A percentile compares a stretch with the other conserved stretches of the same genome.
Evolutionary conservation across 2,797 vertebrate species (phyloP).

Genomic region (Artibeus lituratus): DNA sequence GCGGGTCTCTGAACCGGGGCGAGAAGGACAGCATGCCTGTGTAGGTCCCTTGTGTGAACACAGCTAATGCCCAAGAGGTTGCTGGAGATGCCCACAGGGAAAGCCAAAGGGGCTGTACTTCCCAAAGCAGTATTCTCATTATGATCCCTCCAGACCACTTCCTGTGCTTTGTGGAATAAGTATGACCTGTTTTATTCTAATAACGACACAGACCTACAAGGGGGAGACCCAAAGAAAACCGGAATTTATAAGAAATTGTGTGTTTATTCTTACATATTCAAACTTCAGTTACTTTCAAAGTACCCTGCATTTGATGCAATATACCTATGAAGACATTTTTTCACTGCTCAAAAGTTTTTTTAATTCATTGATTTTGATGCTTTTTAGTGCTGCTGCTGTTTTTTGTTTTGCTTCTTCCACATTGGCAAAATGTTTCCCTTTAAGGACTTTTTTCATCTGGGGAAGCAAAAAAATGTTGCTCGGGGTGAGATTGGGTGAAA

Average conservation of each 20-base stretch:
- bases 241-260: neutral
- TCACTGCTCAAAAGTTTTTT: neutral
- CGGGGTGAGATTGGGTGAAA: neutral
- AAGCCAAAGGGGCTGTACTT: neutral
- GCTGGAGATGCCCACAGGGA: neutral
- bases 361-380: neutral
- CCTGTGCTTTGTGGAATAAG: neutral
- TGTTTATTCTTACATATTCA: neutral
- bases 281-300: neutral
- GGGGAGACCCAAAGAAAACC: neutral
- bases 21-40: neutral
- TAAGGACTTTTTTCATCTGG: neutral
- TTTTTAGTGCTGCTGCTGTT: neutral
- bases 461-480: neutral
- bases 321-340: neutral
- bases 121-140: neutral
- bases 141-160: neutral
- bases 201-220: neutral
- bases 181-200: conserved; percentile 7
- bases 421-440: neutral
- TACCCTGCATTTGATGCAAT: neutral
- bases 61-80: neutral
- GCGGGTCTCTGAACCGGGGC: neutral
- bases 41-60: neutral
- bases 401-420: neutral